Conservation (phyloP, 2,888 invertebrate species). For the Pachycephus smyrnensis region DNA sequence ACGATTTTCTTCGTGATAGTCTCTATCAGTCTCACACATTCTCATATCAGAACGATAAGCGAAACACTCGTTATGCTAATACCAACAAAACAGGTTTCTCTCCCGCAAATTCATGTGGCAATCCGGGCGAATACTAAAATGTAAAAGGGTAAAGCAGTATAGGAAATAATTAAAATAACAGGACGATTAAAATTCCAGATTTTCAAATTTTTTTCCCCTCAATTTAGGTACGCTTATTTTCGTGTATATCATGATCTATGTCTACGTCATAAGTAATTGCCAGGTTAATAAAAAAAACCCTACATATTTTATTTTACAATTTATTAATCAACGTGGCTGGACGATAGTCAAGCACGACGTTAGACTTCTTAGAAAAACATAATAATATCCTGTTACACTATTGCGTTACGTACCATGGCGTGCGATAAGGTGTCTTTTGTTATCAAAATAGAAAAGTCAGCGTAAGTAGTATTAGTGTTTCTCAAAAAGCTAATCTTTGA, state of each 20-base stretch:
- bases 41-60: not conserved
- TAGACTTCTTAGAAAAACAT: not conserved
- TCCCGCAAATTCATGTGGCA: not conserved
- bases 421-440: not conserved
- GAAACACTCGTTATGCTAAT: slow-evolving; percentile 3
- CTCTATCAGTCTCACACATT: not conserved
- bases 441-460: not conserved
- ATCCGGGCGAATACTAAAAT: not conserved
- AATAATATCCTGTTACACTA: not conserved
- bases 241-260: not conserved
- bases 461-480: not conserved
- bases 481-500: not conserved
- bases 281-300: not conserved
- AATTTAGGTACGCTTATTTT: not conserved
- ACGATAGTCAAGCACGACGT: not conserved
- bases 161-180: not conserved
- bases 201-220: not conserved
- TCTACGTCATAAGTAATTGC: not conserved
- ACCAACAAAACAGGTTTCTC: not conserved
- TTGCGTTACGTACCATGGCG: not conserved
- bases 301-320: not conserved
- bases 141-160: not conserved
- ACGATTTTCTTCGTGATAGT: not conserved
- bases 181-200: not conserved
- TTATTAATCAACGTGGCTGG: not conserved